phyloP scores from a whole-genome alignment of 2,113 vertebrate genomes.

The Grus americana region DNA sequence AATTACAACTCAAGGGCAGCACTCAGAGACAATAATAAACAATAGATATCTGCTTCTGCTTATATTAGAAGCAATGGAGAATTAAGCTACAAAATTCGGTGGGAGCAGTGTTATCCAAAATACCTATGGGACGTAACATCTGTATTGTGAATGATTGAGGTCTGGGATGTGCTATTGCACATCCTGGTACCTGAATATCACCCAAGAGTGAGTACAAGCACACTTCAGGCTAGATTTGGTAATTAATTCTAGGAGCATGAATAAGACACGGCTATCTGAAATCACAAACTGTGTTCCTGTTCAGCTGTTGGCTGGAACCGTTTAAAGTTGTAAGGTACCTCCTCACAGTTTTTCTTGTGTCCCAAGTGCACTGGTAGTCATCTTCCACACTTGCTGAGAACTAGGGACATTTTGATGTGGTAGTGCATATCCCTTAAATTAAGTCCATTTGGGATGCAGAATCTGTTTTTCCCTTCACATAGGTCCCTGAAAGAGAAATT shows the following conservation, averaged over 20 bases:
- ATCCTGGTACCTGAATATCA: not conserved
- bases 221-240: not conserved
- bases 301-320: not conserved
- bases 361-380: not conserved
- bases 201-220: not conserved
- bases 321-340: not conserved
- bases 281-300: not conserved
- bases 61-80: not conserved
- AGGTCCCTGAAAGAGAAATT: not conserved
- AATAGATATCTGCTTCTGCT: not conserved
- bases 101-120: not conserved
- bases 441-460: not conserved
- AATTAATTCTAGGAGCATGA: not conserved
- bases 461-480: not conserved
- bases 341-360: not conserved
- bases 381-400: not conserved
- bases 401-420: not conserved
- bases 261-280: not conserved
- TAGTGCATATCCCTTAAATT: not conserved
- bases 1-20: not conserved
- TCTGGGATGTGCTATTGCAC: not conserved
- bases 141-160: not conserved
- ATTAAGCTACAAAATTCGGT: not conserved
- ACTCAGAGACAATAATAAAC: not conserved
- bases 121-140: not conserved